Evolutionary conservation across 2,113 vertebrate species (phyloP), one percentile per base, ranked within the genome.

Genomic region (Polypterus senegalus): DNA sequence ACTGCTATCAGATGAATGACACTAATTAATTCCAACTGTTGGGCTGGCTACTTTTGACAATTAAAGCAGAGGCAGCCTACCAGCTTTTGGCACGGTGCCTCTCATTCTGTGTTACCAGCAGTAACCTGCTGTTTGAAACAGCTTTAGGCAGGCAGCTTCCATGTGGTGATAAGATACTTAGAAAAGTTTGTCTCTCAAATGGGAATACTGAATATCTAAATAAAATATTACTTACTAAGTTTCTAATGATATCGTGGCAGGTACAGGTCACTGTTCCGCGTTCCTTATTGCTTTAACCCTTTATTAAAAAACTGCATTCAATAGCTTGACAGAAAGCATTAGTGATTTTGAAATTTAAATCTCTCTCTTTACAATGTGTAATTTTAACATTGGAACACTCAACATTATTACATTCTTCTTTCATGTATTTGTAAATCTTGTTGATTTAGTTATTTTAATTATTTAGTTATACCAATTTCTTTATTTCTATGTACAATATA

Each of bases 21-120:
- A 71, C 51, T 66, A 71, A 64, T 68, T 77, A 74, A 79, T 75
- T 62, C 69, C 75, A 73, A 75, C 66, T 76, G 61, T 61, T 65
- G 65, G 71, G 63, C 61, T 69, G 63, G 71, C 69, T 77, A 68
- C 66, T 66, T 66, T 61, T 63, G 57, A 75, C 65, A 79, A 79
- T 80, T 77, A 77, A 81, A 78, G 79, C 74, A 73, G 63, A 70
- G 69, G 74, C 71, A 71, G 73, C 58, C 72, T 69, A 79, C 75
- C 79, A 73, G 73, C 69, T 74, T 54, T 70, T 82, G 76, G 80
- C 77, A 69, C 67, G 44, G 49, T 72, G 71, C 74, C 77, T 78
- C 70, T 66, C 67, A 69, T 66, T 71, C 77, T 69, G 61, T 67
- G 61, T 70, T 74, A 70, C 62, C 64, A 54, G 54, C 77, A 70